These are phyloP conservation scores for Erethizon dorsatum DNA, from an alignment of 2,797 vertebrate species.

Conservation along the genomic window DNA sequence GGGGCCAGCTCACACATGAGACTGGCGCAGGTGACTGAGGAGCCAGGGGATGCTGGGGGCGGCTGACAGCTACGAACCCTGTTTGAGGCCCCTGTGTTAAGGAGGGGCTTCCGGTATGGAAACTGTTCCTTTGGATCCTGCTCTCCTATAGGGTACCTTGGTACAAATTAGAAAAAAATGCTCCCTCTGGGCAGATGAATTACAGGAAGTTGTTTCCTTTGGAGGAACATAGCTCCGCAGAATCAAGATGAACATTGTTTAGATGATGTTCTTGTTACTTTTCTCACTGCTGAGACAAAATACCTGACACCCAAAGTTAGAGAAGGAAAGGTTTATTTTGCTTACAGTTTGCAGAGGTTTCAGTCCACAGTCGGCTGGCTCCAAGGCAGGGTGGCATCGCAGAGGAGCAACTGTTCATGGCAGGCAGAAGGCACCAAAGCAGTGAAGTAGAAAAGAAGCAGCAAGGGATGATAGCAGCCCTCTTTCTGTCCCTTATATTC, in stretches of 20 bases:
- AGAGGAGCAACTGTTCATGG: neutral
- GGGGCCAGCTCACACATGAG: neutral
- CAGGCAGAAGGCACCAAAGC: neutral
- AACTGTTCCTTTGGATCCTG: neutral
- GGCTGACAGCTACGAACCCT: neutral
- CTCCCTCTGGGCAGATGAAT: neutral
- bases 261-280: neutral
- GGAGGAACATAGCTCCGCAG: neutral
- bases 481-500: neutral
- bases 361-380: neutral
- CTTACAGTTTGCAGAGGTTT: neutral
- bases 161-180: neutral
- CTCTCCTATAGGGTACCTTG: neutral
- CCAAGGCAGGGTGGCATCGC: neutral
- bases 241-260: neutral
- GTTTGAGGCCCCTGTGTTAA: neutral
- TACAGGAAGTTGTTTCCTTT: neutral
- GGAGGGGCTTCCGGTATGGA: neutral
- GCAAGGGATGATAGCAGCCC: neutral
- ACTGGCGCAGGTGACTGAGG: neutral
- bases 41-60: neutral
- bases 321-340: neutral
- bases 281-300: neutral
- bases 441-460: neutral
- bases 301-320: neutral